phyloP scores from a whole-genome alignment of 2,888 invertebrate genomes.

The Frankliniella fusca region DNA sequence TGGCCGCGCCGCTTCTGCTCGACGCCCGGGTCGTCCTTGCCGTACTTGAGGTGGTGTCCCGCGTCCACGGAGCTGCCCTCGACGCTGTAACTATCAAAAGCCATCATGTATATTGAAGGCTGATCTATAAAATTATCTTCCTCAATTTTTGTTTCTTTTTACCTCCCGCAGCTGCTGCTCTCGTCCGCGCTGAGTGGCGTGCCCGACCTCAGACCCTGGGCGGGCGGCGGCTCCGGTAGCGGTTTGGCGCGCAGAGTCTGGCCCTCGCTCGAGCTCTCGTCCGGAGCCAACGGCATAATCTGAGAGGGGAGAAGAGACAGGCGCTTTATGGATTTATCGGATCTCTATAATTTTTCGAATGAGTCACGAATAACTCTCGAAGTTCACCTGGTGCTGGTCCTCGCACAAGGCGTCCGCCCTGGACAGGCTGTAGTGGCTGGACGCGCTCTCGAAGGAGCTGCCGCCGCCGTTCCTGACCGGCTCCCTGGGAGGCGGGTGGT shows the following conservation, averaged over 20 bases:
- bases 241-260: constrained; percentile 41
- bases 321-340: too few species aligned
- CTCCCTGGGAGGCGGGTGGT: constrained; percentile 22
- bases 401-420: constrained; percentile 58
- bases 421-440: constrained; percentile 72
- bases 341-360: too few species aligned
- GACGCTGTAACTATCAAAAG: constrained; percentile 42
- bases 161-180: constrained; percentile 45
- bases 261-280: constrained; percentile 41
- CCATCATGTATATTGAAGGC: too few species aligned
- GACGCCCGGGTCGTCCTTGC: background rate
- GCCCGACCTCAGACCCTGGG: background rate
- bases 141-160: too few species aligned
- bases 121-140: too few species aligned
- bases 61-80: constrained; percentile 36
- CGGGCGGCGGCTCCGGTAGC: background rate
- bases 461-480: constrained; percentile 52
- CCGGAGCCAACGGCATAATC: background rate
- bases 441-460: constrained; percentile 83
- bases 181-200: constrained; percentile 37
- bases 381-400: background rate
- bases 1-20: background rate
- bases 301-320: too few species aligned
- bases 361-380: too few species aligned
- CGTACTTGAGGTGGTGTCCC: background rate